These are phyloP conservation scores for Amblyornis subalaris DNA, from an alignment of 2,113 vertebrate species.

Conservation along the genomic window DNA sequence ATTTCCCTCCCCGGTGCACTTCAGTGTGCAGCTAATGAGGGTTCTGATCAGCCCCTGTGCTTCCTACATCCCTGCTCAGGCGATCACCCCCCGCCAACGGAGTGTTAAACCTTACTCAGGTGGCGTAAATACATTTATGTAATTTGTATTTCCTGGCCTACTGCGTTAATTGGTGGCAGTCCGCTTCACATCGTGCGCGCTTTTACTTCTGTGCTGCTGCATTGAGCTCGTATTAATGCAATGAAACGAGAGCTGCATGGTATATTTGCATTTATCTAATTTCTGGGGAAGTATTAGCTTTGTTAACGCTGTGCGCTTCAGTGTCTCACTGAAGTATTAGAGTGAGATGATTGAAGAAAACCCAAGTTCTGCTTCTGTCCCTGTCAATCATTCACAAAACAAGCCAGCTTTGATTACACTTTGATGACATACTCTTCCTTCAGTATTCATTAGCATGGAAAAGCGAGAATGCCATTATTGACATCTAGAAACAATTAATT, in stretches of 20 bases:
- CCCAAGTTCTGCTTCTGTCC: not conserved
- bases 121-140: not conserved
- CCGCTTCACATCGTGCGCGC: fast-evolving
- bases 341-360: not conserved
- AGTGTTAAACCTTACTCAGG: not conserved
- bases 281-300: not conserved
- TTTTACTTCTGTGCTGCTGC: not conserved
- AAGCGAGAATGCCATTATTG: not conserved
- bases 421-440: not conserved
- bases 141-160: not conserved
- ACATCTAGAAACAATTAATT: not conserved
- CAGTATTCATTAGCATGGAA: not conserved
- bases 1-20: not conserved
- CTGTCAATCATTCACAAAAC: not conserved
- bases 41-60: not conserved
- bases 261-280: not conserved
- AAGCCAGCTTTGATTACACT: not conserved
- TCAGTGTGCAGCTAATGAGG: not conserved
- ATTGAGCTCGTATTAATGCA: not conserved
- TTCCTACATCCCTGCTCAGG: not conserved
- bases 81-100: not conserved
- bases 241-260: not conserved
- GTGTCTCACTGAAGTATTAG: not conserved
- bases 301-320: not conserved
- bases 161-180: not conserved